Base-by-base conservation (phyloP, 1,140 invertebrate genomes). In the Camponotus vicinus region DNA sequence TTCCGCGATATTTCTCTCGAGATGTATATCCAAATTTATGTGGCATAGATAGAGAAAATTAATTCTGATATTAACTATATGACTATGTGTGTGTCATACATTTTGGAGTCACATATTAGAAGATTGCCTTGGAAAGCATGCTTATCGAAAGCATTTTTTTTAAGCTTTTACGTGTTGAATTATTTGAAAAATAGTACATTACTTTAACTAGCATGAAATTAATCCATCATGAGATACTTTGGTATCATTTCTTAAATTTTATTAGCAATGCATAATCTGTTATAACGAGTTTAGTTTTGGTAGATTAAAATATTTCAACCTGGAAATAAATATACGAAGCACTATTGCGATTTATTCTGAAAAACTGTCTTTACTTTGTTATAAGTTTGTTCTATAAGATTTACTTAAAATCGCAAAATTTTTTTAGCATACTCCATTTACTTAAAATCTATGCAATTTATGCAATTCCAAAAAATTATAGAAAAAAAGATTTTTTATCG, bases 81-180 rank as follows among this genome's bases (percentile, higher is more conserved):
- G 49, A 52, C 3, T 18, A 18, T 52, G 59, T 37, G 18, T 73
- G 18, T 77, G 61, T 78, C 59, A 78, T 40, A 59, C 27, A 55
- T 40, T 18, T 42, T 15, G n/a, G 2, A 70, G 34, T 80, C 76
- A 49, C 11, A n/a, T 80, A 52, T 7, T 18, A 69, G 15, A 42
- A 52, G 4, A 27, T n/a, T 21, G 0, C 32, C 9, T 9, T 42
- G 40, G 13, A 27, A 18, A 67, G 45, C 42, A 42, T 57, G 21
- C 13, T 69, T 13, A 7, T 42, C 57, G 15, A 5, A 73, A 75
- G n/a, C 7, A 61, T 6, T 40, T 32, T 70, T 18, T 57, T 42
- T 61, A 73, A 45, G 3, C 11, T 4, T 55, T 63, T 63, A 34
- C 2, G 15, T 32, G 3, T 64, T 42, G 18, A 27, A 66, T 18